These are phyloP conservation scores for Mormyrus iriodes DNA, from an alignment of 2,113 vertebrate species.

Conservation along the genomic window DNA sequence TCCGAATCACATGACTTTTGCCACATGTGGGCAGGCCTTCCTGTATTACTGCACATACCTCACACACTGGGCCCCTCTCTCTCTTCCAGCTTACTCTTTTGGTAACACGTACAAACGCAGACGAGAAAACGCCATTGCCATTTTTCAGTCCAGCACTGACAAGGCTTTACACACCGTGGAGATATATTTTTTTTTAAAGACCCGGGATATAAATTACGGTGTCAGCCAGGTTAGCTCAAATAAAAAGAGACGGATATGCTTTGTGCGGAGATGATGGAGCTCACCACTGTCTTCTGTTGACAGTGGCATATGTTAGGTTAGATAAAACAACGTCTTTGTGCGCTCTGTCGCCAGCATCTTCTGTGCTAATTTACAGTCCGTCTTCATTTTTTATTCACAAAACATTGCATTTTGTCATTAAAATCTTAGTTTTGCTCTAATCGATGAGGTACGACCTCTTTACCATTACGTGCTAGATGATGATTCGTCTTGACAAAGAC, in stretches of 20 bases:
- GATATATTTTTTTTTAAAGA: neutral
- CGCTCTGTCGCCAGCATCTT: neutral
- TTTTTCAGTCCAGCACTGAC: neutral
- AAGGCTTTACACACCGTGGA: neutral
- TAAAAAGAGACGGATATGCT: neutral
- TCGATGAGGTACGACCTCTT: slow-evolving; percentile 24
- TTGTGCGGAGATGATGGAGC: slow-evolving; percentile 8
- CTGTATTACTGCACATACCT: neutral
- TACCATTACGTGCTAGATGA: neutral
- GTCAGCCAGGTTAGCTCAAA: slow-evolving; percentile 11
- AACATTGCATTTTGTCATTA: slow-evolving; percentile 6
- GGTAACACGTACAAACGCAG: neutral
- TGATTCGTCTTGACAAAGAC: slow-evolving; percentile 15
- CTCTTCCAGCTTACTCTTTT: neutral
- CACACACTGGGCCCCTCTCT: neutral
- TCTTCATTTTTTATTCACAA: slow-evolving; percentile 17
- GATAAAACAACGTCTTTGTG: slow-evolving; percentile 18
- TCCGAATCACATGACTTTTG: neutral
- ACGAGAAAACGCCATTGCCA: neutral
- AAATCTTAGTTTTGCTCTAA: slow-evolving; percentile 8
- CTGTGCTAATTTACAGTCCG: slow-evolving; percentile 13
- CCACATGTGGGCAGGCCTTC: neutral
- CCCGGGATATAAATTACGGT: neutral
- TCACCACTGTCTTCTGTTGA: neutral
- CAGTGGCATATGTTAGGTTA: slow-evolving; percentile 23